A percentile compares a stretch with the other conserved stretches of the same genome.
Evolutionary conservation across 2,888 invertebrate species (phyloP).

Genomic region (Tetropium fuscum): DNA sequence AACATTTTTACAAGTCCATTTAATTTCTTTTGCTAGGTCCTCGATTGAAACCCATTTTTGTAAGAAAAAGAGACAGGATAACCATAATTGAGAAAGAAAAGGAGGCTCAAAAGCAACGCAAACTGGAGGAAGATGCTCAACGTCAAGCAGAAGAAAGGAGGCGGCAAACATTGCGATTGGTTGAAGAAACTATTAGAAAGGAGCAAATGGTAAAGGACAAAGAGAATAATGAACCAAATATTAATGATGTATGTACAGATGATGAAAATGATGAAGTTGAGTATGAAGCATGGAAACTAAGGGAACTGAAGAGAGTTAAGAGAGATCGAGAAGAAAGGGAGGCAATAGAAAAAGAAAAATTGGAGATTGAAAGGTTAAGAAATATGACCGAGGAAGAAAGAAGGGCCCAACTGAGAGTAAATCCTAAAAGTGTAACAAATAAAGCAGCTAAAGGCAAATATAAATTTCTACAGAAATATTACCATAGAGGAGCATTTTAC

Average conservation of each 20-base stretch:
- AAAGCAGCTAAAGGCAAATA: constrained; percentile 98
- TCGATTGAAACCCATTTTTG: constrained; percentile 94
- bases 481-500: constrained; percentile 99
- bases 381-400: constrained; percentile 98
- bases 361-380: constrained; percentile 90
- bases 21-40: constrained; percentile 74
- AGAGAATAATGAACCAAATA: constrained; percentile 80
- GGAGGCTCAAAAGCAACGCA: constrained; percentile 86
- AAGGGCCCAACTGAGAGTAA: constrained; percentile 84
- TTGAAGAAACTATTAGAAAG: constrained; percentile 89
- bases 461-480: constrained; percentile 99
- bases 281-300: constrained; percentile 97
- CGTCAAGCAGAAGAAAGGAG: constrained; percentile 90
- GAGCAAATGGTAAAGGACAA: constrained; percentile 76
- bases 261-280: constrained; percentile 97
- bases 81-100: constrained; percentile 96
- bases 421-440: constrained; percentile 94
- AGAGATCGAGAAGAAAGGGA: constrained; percentile 96
- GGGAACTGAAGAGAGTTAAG: constrained; percentile 96
- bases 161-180: constrained; percentile 87
- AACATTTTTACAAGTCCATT: no score
- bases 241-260: constrained; percentile 91
- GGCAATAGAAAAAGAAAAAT: constrained; percentile 85
- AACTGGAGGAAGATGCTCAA: constrained; percentile 84
- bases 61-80: constrained; percentile 91